phyloP scores from a whole-genome alignment of 1,140 invertebrate species.

The Prorops nasuta region DNA sequence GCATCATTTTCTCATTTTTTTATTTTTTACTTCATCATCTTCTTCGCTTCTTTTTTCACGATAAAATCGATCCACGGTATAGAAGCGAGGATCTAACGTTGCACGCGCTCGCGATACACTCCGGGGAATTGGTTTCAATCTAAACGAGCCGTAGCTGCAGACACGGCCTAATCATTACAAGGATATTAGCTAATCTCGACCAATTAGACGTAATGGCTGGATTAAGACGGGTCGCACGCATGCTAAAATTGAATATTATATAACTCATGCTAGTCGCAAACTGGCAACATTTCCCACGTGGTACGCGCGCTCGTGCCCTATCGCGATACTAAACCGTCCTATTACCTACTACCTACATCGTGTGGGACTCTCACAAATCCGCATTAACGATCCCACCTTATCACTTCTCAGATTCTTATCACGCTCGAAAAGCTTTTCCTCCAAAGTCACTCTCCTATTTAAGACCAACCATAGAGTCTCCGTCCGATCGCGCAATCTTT shows the following conservation, averaged over 20 bases:
- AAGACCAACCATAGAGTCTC: too few relatives aligned
- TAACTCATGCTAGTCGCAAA: slow-evolving; percentile 20
- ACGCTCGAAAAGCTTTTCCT: slow-evolving; percentile 15
- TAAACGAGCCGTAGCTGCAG: slow-evolving; percentile 30
- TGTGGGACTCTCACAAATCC: slow-evolving; percentile 21
- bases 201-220: slow-evolving; percentile 42
- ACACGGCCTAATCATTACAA: slow-evolving; percentile 34
- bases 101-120: slow-evolving; percentile 12
- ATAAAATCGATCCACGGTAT: too few relatives aligned
- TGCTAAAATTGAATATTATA: slow-evolving; percentile 42
- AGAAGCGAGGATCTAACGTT: too few relatives aligned
- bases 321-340: slow-evolving; percentile 13
- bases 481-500: too few relatives aligned
- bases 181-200: slow-evolving; percentile 42
- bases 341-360: slow-evolving; percentile 16
- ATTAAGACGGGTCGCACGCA: slow-evolving; percentile 38
- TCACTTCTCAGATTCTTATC: slow-evolving; percentile 13
- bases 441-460: slow-evolving; percentile 10
- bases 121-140: slow-evolving; percentile 34
- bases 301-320: slow-evolving; percentile 11
- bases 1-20: too few relatives aligned
- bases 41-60: too few relatives aligned
- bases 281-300: slow-evolving; percentile 27
- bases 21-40: too few relatives aligned
- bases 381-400: slow-evolving; percentile 12